Evolutionary conservation across 1,140 invertebrate species (phyloP).

Genomic region (Ectropis grisescens): DNA sequence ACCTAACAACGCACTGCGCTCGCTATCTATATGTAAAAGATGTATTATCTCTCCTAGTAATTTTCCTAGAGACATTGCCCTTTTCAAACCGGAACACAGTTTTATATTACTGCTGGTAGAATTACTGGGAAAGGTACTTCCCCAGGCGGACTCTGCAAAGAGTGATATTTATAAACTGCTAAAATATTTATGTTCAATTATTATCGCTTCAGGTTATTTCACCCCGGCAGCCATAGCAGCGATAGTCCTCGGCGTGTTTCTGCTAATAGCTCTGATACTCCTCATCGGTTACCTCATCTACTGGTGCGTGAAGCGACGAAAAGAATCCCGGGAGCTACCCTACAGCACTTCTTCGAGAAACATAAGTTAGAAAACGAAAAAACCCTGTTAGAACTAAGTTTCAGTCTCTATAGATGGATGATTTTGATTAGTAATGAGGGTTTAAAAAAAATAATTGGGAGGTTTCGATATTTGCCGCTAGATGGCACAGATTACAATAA

Average conservation of each 20-base stretch:
- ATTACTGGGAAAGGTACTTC: neutral
- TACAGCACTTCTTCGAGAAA: constrained; percentile 47
- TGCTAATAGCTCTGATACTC: constrained; percentile 65
- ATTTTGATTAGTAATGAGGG: no score
- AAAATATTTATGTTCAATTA: no score
- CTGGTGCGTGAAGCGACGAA: constrained; percentile 65
- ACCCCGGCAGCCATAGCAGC: constrained; percentile 68
- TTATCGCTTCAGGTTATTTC: constrained; percentile 60
- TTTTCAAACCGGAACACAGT: neutral
- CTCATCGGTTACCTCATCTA: constrained; percentile 61
- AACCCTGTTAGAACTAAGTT: no score
- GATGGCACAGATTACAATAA: neutral
- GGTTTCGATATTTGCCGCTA: neutral
- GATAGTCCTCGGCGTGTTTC: constrained; percentile 68
- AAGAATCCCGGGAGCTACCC: constrained; percentile 65
- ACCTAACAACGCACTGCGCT: no score
- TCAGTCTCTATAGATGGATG: no score
- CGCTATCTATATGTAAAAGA: neutral
- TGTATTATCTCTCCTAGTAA: no score
- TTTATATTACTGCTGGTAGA: neutral
- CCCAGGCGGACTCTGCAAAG: neutral
- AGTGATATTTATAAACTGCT: no score
- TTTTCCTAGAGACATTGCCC: neutral
- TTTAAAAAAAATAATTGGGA: no score
- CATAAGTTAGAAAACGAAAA: constrained; percentile 12